Base-by-base conservation (phyloP, 2,888 invertebrate genomes). In the Calameuta filiformis region DNA sequence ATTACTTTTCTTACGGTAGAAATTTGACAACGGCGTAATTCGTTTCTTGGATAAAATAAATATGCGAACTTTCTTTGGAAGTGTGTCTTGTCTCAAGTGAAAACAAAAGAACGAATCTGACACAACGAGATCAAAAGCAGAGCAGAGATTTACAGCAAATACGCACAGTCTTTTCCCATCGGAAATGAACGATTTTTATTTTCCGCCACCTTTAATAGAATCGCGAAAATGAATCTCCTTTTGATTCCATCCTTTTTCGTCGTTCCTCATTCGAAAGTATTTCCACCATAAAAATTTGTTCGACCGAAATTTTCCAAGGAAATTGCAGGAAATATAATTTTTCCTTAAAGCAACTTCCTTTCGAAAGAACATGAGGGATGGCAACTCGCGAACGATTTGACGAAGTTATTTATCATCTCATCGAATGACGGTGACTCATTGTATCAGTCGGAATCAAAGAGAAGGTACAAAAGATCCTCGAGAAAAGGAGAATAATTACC, bases 331-430 rank as follows among this genome's bases (percentile, higher is more conserved):
- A 23, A 12, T 31, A 23, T 12, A 3, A 12, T 31, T 71, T 71
- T 30, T 23, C 3, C 30, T 11, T 11, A 71, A 34, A 71, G 30
- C 23, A 31, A 31, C 11, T 23, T 71, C 3, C 71, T 23, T 30
- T 71, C 23, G 23, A 56, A 23, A 56, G 40, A 56, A 23, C 40
- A 23, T 9, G 40, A 56, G 2, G 40, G 23, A 23, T 56, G 23
- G 23, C 15, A 56, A 56, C 23, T 56, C 9, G 40, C 4, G 40
- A 56, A 56, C 6, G 40, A 56, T 6, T 56, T 2, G 23, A 56
- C 40, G 40, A 56, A 12, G 71, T 71, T 71, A 71, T 71, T 71
- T 71, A 71, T 71, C 71, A 71, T 71, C 71, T 31, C 15, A 71
- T 71, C 71, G 71, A 33, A 56, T 56, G 40, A 56, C 40, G 71